phyloP scores from a whole-genome alignment of 2,797 vertebrate genomes.

The Halcyon chelicuti region DNA sequence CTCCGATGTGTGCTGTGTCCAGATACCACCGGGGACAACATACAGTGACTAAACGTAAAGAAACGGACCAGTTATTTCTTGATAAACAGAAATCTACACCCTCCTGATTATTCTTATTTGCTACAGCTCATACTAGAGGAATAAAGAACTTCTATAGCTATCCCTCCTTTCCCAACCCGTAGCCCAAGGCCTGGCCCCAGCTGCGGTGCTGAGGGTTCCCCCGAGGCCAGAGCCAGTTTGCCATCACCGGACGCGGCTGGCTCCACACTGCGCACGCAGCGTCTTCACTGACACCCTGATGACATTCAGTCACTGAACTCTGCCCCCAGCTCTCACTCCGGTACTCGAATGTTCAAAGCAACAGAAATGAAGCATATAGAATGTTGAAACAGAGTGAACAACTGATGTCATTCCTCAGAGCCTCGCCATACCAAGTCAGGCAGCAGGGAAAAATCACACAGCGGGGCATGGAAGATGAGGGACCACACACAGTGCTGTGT shows the following conservation, averaged over 20 bases:
- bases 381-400: not conserved
- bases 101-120: not conserved
- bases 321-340: not conserved
- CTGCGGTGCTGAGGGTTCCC: not conserved
- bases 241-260: not conserved
- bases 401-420: not conserved
- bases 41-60: rapidly evolving
- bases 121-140: not conserved
- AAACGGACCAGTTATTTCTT: not conserved
- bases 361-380: not conserved
- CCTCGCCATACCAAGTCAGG: not conserved
- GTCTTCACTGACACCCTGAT: not conserved
- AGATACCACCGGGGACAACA: not conserved
- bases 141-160: not conserved
- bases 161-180: not conserved
- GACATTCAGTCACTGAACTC: not conserved
- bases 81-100: not conserved
- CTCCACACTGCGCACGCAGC: rapidly evolving
- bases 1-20: not conserved
- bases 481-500: not conserved
- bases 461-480: not conserved
- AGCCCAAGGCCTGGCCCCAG: not conserved
- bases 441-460: not conserved
- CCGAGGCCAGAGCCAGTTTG: not conserved
- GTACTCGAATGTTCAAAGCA: not conserved